Evolutionary conservation across 2,888 invertebrate species (phyloP).

Genomic region (Gonocerus acuteangulatus): DNA sequence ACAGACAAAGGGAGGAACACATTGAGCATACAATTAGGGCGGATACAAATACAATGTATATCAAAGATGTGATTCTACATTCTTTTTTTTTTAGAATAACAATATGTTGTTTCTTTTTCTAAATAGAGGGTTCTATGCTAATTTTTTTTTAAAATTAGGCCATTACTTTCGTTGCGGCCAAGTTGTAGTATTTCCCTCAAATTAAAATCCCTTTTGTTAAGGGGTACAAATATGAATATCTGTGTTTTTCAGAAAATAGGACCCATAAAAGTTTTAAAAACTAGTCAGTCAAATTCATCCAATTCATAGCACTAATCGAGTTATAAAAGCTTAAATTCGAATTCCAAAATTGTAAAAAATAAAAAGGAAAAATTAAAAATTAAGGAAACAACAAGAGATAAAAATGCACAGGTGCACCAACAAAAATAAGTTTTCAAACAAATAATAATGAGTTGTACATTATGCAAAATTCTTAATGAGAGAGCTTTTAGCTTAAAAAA

Average conservation of each 20-base stretch:
- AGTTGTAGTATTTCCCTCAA: neutral
- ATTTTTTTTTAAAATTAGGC: conserved; percentile 4
- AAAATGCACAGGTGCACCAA: too few relatives aligned
- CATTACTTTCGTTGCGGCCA: conserved; percentile 26
- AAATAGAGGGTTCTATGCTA: conserved; percentile 10
- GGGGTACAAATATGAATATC: conserved; percentile 15
- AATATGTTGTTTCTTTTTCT: conserved; percentile 15
- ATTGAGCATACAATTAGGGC: conserved; percentile 27
- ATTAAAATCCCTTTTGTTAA: conserved; percentile 2
- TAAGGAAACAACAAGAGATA: conserved; percentile 4
- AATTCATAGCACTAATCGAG: conserved; percentile 26
- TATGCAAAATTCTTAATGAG: too few relatives aligned
- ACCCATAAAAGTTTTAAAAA: conserved; percentile 25
- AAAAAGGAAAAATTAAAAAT: conserved; percentile 3
- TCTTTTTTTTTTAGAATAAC: conserved; percentile 20
- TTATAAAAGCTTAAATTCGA: conserved; percentile 27
- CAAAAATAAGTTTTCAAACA: too few relatives aligned
- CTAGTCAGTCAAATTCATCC: conserved; percentile 33
- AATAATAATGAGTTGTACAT: too few relatives aligned
- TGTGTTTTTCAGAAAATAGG: conserved; percentile 17
- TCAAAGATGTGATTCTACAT: conserved; percentile 16
- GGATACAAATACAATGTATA: conserved; percentile 25
- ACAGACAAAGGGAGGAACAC: conserved; percentile 15
- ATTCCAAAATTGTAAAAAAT: conserved; percentile 9
- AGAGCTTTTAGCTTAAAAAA: neutral